These are phyloP conservation scores for Momotus momota DNA, from an alignment of 2,797 vertebrate genomes.

Conservation along the genomic window DNA sequence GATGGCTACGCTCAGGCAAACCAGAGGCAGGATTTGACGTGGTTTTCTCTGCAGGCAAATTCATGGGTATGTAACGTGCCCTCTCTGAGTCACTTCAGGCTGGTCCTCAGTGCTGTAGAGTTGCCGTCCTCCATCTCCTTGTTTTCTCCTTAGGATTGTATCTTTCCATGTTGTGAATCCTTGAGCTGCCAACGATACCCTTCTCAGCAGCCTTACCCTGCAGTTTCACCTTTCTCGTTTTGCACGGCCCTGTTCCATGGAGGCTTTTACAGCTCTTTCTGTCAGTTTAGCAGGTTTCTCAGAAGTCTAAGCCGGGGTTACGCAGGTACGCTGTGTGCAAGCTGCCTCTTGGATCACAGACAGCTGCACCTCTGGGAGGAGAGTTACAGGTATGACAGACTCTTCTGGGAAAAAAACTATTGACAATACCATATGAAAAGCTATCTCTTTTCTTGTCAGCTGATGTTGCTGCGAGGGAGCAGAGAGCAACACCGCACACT, in stretches of 20 bases:
- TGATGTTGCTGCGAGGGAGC: not conserved
- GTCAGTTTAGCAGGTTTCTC: not conserved
- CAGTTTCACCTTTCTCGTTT: not conserved
- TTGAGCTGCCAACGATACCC: not conserved
- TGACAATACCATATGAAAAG: not conserved
- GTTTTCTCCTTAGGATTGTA: not conserved
- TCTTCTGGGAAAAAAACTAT: not conserved
- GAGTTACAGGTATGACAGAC: not conserved
- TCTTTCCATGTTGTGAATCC: not conserved
- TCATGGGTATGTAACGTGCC: not conserved
- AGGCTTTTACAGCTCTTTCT: not conserved
- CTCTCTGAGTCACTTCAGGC: not conserved
- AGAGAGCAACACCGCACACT: slow-evolving; percentile 11
- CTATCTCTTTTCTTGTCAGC: not conserved
- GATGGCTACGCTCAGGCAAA: not conserved
- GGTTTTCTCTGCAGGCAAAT: not conserved
- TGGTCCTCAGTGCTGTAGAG: not conserved
- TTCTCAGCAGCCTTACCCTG: not conserved
- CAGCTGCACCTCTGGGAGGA: not conserved
- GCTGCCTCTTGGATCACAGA: not conserved
- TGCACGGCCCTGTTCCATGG: accelerated
- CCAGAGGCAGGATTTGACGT: not conserved
- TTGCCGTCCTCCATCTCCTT: not conserved
- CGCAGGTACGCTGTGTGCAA: not conserved
- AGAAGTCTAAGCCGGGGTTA: not conserved